phyloP scores from a whole-genome alignment of 2,888 invertebrate genomes.

The Cyrtodaria siliqua region DNA sequence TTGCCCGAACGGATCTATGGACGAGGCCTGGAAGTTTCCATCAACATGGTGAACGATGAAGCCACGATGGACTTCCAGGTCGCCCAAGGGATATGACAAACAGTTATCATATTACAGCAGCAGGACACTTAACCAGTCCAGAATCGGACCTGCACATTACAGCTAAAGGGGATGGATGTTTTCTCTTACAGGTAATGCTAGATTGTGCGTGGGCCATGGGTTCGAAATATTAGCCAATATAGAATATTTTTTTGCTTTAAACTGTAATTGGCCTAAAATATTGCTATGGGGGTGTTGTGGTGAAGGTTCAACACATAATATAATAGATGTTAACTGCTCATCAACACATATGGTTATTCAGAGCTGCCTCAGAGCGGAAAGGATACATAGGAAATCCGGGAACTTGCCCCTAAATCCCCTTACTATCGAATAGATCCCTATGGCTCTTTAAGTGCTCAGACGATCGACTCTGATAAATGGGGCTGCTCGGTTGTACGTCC shows the following conservation, averaged over 20 bases:
- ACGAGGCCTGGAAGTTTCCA: conserved; percentile 49
- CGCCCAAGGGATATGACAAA: conserved; percentile 64
- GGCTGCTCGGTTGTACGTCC: too few species aligned
- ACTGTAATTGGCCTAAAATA: background rate
- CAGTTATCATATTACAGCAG: conserved; percentile 75
- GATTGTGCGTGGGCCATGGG: too few species aligned
- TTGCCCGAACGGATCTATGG: conserved; percentile 62
- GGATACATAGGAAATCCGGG: too few species aligned
- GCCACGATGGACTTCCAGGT: conserved; percentile 28
- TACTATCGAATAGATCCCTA: too few species aligned
- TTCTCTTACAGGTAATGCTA: conserved; percentile 77
- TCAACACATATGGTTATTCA: too few species aligned
- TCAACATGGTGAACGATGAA: conserved; percentile 23
- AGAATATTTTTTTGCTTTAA: background rate
- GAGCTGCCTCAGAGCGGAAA: too few species aligned
- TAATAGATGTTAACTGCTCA: too few species aligned
- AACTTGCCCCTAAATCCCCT: too few species aligned
- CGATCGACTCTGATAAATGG: too few species aligned
- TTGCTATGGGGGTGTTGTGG: background rate
- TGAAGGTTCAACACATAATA: too few species aligned
- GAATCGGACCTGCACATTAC: conserved; percentile 54
- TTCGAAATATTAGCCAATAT: background rate
- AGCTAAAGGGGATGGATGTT: conserved; percentile 78
- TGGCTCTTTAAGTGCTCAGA: too few species aligned
- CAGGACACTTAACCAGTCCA: conserved; percentile 37